Evolutionary conservation across 2,113 vertebrate species (phyloP), one percentile per base, ranked within the genome.

Genomic region (Uropsilus gracilis): DNA sequence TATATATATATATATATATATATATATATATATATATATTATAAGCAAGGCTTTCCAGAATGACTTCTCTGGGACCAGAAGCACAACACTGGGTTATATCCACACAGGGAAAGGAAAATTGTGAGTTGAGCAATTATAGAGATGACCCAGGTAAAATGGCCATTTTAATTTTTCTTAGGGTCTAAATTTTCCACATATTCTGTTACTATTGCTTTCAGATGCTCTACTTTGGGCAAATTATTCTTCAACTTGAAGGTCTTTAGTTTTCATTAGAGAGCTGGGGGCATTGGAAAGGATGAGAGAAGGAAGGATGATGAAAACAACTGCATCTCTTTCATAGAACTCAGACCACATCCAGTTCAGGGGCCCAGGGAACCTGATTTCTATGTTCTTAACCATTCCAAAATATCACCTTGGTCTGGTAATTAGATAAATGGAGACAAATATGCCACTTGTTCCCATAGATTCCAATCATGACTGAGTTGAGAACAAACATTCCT

Each of bases 361-460:
- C 78, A 72, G 82, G 88, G n/a, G 59, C 80, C 80, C 6, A 59
- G 5, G 59, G 4, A 57, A 90, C 66, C 69, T 84, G 93, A 90
- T 96, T 95, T 94, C 89, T 77, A 3, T 37, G 85, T 96, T 94
- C 96, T 95, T 97, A 98, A 48, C 96, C 44, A 71, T 93, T 96
- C 88, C 94, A 97, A 93, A 93, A 83, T 89, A 93, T 93, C 92
- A 96, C 97, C 96, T 98, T 98, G 97, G 97, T 96, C 96, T 95
- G 95, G 97, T 97, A 97, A 98, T 98, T 96, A 95, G 97, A 98
- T 98, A 98, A 98, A 97, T 76, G 17, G 55, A 98, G 97, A 98
- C 96, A 98, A 98, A 98, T 97, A 97, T 97, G 96, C 94, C 96
- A 97, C 93, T 85, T 95, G 96, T 90, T 94, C 97, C 96, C 44